Percentiles rank a stretch among this genome's conserved stretches.
Evolutionary conservation across 2,888 invertebrate species (phyloP).

Genomic region (Cecidostiba fungosa): DNA sequence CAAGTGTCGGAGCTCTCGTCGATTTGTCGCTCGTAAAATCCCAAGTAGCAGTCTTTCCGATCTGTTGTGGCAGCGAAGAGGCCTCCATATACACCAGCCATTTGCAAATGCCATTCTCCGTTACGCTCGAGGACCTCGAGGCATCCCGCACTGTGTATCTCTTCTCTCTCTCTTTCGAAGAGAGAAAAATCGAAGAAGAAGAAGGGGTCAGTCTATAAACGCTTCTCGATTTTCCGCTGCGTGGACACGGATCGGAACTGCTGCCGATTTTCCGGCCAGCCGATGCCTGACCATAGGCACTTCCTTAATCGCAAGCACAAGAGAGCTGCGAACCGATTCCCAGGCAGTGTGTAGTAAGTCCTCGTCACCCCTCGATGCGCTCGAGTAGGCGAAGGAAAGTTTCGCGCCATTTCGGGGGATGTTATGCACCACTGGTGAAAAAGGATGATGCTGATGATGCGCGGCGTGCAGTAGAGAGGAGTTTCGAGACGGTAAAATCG

Average conservation of each 20-base stretch:
- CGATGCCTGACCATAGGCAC: constrained; percentile 69
- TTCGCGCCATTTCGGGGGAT: constrained; percentile 18
- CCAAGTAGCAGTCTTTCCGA: constrained; percentile 12
- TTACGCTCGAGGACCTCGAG: constrained; percentile 77
- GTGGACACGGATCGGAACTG: constrained; percentile 74
- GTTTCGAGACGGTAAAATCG: not conserved
- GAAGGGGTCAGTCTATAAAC: constrained; percentile 62
- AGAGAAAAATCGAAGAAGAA: constrained; percentile 64
- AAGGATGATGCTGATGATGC: constrained; percentile 14
- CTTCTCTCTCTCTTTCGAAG: constrained; percentile 62
- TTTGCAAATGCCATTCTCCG: constrained; percentile 74
- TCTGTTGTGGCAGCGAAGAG: not conserved
- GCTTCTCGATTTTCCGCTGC: constrained; percentile 74
- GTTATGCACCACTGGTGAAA: constrained; percentile 19
- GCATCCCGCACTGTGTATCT: constrained; percentile 71
- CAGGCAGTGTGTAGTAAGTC: constrained; percentile 60
- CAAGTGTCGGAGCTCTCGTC: constrained; percentile 46
- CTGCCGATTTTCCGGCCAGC: constrained; percentile 76
- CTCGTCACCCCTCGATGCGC: constrained; percentile 70
- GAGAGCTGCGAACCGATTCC: constrained; percentile 68
- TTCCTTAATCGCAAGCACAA: constrained; percentile 67
- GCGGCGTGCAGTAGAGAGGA: not conserved
- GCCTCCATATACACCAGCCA: not conserved
- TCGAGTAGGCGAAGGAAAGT: constrained; percentile 62
- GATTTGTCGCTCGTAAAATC: constrained; percentile 63